Conservation (phyloP, 2,113 vertebrate genomes). For the Zosterops pallidus region DNA sequence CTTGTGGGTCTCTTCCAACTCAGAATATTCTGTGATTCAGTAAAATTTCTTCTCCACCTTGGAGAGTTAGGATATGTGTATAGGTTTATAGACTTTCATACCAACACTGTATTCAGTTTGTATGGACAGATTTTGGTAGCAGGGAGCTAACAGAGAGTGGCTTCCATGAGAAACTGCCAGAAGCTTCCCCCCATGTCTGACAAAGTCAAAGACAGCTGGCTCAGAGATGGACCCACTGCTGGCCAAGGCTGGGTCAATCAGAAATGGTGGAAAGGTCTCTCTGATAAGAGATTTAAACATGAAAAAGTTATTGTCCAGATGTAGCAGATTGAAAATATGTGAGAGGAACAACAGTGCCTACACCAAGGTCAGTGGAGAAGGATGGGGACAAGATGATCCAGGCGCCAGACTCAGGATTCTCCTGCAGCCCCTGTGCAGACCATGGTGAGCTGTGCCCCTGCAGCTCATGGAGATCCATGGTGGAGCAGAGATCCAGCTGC, state of each 20-base stretch:
- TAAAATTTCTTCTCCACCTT: background rate
- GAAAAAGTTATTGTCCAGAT: background rate
- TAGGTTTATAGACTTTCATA: background rate
- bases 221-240: background rate
- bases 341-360: background rate
- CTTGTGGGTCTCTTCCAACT: background rate
- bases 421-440: background rate
- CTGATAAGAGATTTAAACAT: background rate
- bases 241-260: background rate
- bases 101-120: background rate
- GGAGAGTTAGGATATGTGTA: background rate
- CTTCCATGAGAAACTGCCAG: background rate
- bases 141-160: background rate
- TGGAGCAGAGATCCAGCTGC: background rate
- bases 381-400: background rate
- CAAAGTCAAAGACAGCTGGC: background rate
- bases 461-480: background rate
- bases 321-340: background rate
- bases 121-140: background rate
- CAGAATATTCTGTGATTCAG: background rate
- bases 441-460: background rate
- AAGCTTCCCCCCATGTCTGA: background rate
- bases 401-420: rapidly evolving
- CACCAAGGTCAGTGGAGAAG: background rate
- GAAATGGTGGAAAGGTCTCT: background rate